Conservation (phyloP, 2,797 vertebrate genomes). For the Cossypha caffra region DNA sequence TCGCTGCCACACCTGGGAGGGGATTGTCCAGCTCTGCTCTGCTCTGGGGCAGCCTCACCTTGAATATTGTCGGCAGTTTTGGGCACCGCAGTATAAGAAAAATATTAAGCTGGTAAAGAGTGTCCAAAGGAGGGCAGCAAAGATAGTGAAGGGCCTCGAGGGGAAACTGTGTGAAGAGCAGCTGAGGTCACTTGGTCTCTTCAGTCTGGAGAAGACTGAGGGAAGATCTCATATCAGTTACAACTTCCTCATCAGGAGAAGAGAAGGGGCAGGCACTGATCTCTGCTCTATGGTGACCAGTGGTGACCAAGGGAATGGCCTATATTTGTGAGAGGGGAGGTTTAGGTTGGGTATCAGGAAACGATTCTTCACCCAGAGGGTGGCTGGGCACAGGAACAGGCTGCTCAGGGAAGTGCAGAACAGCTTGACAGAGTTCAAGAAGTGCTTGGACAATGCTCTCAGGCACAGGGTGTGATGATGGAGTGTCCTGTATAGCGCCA, state of each 20-base stretch:
- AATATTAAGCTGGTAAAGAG: neutral
- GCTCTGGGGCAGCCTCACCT: neutral
- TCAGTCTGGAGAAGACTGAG: neutral
- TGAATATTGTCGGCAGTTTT: neutral
- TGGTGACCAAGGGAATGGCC: neutral
- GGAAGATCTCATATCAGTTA: rapidly evolving
- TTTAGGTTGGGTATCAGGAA: neutral
- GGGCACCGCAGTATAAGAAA: neutral
- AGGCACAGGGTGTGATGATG: too few species aligned
- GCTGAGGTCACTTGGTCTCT: neutral
- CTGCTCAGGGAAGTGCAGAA: neutral
- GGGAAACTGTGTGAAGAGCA: neutral
- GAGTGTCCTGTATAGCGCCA: neutral
- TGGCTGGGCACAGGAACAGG: neutral
- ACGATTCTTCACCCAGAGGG: neutral
- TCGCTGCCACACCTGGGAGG: neutral
- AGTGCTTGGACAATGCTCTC: rapidly evolving
- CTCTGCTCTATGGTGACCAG: neutral
- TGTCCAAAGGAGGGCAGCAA: neutral
- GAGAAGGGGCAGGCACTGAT: neutral
- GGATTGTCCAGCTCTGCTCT: neutral
- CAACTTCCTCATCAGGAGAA: rapidly evolving
- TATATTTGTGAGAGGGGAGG: neutral
- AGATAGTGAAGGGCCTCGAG: neutral
- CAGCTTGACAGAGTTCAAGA: neutral